Conservation (phyloP, 2,888 invertebrate species). For the Hirtodrosophila cameraria region DNA sequence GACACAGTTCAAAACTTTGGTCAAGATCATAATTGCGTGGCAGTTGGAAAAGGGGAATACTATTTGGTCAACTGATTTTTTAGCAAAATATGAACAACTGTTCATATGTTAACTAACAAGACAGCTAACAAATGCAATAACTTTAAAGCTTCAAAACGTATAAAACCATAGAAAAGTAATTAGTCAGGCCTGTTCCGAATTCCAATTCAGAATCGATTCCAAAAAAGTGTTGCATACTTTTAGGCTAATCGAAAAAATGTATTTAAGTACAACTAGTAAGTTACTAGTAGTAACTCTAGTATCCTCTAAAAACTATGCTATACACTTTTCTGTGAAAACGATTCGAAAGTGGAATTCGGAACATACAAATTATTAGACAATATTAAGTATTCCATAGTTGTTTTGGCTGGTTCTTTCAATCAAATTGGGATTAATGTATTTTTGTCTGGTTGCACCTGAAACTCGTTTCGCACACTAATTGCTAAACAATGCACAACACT, state of each 20-base stretch:
- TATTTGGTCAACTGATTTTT: conserved; percentile 47
- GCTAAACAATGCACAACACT: conserved; percentile 52
- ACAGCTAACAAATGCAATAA: conserved; percentile 16
- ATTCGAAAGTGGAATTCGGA: no score
- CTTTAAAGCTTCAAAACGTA: background rate
- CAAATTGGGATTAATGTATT: conserved; percentile 42
- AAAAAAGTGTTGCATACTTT: no score
- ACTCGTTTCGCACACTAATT: conserved; percentile 37
- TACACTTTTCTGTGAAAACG: no score
- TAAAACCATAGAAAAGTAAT: background rate
- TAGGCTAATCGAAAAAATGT: no score
- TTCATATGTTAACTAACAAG: conserved; percentile 38
- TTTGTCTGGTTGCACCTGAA: background rate
- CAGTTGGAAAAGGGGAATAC: conserved; percentile 8
- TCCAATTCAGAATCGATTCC: no score
- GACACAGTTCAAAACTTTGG: conserved; percentile 18
- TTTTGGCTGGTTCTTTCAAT: conserved; percentile 32
- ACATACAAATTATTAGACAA: background rate
- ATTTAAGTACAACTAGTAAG: no score
- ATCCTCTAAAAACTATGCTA: no score
- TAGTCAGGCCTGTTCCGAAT: no score
- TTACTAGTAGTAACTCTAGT: no score
- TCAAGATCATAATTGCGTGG: conserved; percentile 53
- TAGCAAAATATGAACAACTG: conserved; percentile 48
- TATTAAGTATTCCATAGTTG: conserved; percentile 1